Conservation (phyloP, 2,888 invertebrate species). For the Chrysotoxum bicinctum region DNA sequence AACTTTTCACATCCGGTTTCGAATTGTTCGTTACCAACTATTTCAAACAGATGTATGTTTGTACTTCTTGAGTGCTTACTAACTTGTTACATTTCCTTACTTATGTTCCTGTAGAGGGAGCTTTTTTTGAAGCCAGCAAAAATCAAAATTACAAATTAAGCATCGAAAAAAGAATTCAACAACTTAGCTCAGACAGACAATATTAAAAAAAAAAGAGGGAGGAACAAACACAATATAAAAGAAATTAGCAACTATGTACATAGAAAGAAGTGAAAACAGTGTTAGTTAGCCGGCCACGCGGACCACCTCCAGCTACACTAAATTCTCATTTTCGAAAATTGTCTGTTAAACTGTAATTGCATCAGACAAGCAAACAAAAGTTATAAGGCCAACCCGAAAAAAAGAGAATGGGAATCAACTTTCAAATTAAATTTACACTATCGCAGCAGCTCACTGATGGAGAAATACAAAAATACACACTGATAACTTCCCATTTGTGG, state of each 20-base stretch:
- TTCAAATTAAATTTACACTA: conserved; percentile 71
- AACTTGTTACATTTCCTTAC: neutral
- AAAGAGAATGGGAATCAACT: conserved; percentile 67
- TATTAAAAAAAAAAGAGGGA: neutral
- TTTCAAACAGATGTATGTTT: neutral
- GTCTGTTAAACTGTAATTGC: conserved; percentile 72
- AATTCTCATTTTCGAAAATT: conserved; percentile 69
- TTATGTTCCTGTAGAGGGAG: neutral
- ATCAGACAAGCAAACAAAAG: conserved; percentile 70
- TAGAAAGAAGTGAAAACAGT: neutral
- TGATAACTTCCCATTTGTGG: too few relatives aligned
- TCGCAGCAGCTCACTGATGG: conserved; percentile 24
- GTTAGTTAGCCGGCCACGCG: neutral
- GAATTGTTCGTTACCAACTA: neutral
- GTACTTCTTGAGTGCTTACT: neutral
- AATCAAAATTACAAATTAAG: neutral
- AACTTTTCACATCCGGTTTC: neutral
- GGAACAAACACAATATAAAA: neutral
- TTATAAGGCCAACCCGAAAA: conserved; percentile 62
- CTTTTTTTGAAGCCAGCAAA: neutral
- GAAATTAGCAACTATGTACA: too few relatives aligned
- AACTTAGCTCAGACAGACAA: neutral
- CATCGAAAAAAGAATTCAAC: neutral
- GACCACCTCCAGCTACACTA: conserved; percentile 37
- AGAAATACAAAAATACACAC: conserved; percentile 2